Percentiles rank a stretch among this genome's conserved stretches.
Evolutionary conservation across 1,140 invertebrate genomes (phyloP).

Genomic region (Drosophila asahinai): DNA sequence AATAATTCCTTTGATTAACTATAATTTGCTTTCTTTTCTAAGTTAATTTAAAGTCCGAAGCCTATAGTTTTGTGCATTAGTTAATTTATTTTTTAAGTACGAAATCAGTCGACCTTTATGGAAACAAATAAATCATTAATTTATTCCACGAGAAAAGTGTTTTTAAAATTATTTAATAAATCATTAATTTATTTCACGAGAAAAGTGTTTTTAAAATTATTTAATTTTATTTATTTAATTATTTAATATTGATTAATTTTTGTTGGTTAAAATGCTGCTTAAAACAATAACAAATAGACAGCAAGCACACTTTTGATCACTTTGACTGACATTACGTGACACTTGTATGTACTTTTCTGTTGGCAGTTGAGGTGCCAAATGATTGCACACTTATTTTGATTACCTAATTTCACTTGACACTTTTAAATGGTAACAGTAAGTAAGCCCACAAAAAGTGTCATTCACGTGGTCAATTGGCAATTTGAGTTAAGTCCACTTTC

Average conservation of each 20-base stretch:
- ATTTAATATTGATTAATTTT: neutral
- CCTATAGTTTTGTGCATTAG: constrained; percentile 2
- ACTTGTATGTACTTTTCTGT: constrained; percentile 14
- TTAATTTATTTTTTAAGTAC: constrained; percentile 28
- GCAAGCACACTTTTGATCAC: neutral
- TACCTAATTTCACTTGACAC: constrained; percentile 19
- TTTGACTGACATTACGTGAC: neutral
- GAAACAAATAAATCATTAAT: constrained; percentile 39
- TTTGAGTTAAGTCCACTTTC: neutral
- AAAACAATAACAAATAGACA: neutral
- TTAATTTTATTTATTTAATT: neutral
- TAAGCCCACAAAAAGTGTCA: neutral
- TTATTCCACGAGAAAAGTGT: constrained; percentile 9
- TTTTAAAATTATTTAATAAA: too few relatives aligned
- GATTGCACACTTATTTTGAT: constrained; percentile 12
- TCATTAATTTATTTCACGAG: neutral
- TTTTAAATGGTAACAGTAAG: neutral
- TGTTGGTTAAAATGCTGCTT: neutral
- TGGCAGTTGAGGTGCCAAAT: constrained; percentile 17
- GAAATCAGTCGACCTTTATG: constrained; percentile 4
- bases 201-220: neutral
- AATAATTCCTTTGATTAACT: neutral
- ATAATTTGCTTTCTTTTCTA: constrained; percentile 12
- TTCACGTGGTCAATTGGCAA: constrained; percentile 1
- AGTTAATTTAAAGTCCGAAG: constrained; percentile 17